Percentiles rank a stretch among this genome's conserved stretches.
Evolutionary conservation across 2,888 invertebrate species (phyloP).

Genomic region (Dicyrtomina minuta): DNA sequence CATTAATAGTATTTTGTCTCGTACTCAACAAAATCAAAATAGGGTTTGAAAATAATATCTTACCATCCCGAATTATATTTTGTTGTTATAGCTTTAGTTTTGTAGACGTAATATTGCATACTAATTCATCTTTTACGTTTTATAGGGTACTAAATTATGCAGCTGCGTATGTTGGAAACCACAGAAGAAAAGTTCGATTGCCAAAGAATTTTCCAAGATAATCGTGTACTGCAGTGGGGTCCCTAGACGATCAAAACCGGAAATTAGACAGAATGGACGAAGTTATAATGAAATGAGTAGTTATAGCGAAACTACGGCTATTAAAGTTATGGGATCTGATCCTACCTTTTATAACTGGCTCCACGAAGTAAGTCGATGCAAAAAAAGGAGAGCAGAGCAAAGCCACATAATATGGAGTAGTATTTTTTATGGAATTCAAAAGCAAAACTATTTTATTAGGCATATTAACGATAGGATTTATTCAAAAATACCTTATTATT

Average conservation of each 20-base stretch:
- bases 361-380: no score
- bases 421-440: no score
- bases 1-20: constrained; percentile 65
- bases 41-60: no score
- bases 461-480: no score
- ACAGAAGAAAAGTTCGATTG: constrained; percentile 59
- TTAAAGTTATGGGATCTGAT: constrained; percentile 8
- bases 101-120: background rate
- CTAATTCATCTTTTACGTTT: background rate
- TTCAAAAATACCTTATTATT: no score
- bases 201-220: constrained; percentile 94
- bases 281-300: constrained; percentile 16
- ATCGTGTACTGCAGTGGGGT: constrained; percentile 88
- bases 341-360: background rate
- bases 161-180: no score
- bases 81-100: background rate
- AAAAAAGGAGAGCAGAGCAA: no score
- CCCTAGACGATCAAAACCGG: constrained; percentile 63
- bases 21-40: no score
- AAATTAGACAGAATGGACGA: background rate
- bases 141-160: no score
- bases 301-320: constrained; percentile 11
- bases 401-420: no score
- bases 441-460: no score
- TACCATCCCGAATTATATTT: background rate